These are phyloP conservation scores for Nineta flava DNA, from an alignment of 2,888 invertebrate genomes.

Conservation along the genomic window DNA sequence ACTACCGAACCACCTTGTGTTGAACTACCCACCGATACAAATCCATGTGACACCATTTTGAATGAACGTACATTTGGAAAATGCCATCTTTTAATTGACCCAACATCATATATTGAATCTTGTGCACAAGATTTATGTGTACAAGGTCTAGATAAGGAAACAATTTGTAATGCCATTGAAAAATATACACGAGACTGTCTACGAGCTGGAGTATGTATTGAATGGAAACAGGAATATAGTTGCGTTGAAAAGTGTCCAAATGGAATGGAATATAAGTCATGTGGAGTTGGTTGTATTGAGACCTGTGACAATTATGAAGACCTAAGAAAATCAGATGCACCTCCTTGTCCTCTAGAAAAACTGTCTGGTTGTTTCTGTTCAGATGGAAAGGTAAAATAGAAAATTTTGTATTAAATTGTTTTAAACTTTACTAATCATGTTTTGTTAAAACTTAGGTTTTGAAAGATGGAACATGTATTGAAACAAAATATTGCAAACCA, in stretches of 20 bases:
- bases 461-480: conserved; percentile 56
- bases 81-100: conserved; percentile 60
- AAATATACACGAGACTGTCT: conserved; percentile 60
- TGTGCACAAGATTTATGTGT: conserved; percentile 54
- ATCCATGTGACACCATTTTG: conserved; percentile 51
- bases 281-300: conserved; percentile 42
- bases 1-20: conserved; percentile 19
- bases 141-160: conserved; percentile 32
- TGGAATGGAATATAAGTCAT: conserved; percentile 33
- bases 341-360: conserved; percentile 30
- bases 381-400: conserved; percentile 40
- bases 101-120: conserved; percentile 44
- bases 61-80: conserved; percentile 39
- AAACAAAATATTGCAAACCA: conserved; percentile 45
- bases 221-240: conserved; percentile 45
- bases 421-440: not conserved
- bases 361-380: conserved; percentile 81
- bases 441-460: conserved; percentile 31
- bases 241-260: conserved; percentile 48
- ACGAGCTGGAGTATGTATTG: conserved; percentile 50
- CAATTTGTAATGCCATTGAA: conserved; percentile 47
- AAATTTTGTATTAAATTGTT: not conserved
- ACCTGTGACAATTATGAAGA: conserved; percentile 47
- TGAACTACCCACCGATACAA: conserved; percentile 37
- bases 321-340: conserved; percentile 23